Conservation (phyloP, 2,888 invertebrate genomes). For the Portevinia maculata region DNA sequence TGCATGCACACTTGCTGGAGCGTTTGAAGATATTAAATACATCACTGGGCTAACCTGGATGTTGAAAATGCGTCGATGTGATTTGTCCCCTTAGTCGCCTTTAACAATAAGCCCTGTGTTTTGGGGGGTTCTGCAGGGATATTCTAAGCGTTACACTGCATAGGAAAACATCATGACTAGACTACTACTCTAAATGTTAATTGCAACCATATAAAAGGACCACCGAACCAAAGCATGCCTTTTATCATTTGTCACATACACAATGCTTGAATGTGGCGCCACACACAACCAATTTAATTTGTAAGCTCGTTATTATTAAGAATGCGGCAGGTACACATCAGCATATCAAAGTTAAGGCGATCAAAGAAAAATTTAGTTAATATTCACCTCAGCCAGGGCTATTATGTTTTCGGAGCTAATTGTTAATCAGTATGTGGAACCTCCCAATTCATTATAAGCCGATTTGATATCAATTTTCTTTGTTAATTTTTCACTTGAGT, state of each 20-base stretch:
- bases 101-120: no score
- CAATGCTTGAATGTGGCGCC: background rate
- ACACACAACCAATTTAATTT: conserved; percentile 21
- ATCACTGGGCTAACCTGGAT: no score
- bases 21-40: no score
- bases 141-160: no score
- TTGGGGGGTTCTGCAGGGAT: no score
- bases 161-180: no score
- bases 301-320: conserved; percentile 11
- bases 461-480: conserved; percentile 37
- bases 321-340: background rate
- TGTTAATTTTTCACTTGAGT: conserved; percentile 12
- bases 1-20: no score
- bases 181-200: no score
- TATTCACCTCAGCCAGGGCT: conserved; percentile 19
- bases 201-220: no score
- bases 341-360: conserved; percentile 22
- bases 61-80: no score
- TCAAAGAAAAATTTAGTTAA: conserved; percentile 29
- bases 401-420: conserved; percentile 30
- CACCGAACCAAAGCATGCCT: no score
- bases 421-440: conserved; percentile 45
- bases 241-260: background rate
- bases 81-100: no score
- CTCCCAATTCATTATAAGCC: conserved; percentile 10